Conservation (phyloP, 2,797 vertebrate species). For the Acridotheres tristis region DNA sequence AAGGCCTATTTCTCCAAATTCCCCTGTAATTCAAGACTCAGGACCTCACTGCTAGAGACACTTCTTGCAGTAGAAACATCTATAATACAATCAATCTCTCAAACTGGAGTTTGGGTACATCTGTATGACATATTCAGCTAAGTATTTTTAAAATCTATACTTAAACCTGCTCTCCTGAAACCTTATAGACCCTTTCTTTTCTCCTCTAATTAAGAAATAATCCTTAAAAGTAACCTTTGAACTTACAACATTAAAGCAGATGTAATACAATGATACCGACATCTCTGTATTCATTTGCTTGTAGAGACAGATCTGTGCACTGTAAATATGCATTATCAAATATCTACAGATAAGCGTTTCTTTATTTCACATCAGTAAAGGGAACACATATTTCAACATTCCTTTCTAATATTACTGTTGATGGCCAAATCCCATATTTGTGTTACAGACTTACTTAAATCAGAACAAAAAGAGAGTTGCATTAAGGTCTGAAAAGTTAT, state of each 20-base stretch:
- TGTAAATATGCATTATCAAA: conserved; percentile 26
- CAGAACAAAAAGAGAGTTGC: conserved; percentile 56
- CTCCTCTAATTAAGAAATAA: conserved; percentile 59
- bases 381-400: conserved; percentile 52
- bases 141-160: not conserved
- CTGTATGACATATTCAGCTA: not conserved
- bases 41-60: not conserved
- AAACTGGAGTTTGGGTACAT: not conserved
- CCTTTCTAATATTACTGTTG: conserved; percentile 43
- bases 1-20: not conserved
- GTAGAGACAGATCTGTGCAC: conserved; percentile 7
- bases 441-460: conserved; percentile 21
- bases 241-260: conserved; percentile 40
- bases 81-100: not conserved
- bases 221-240: conserved; percentile 37
- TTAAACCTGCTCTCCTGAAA: conserved; percentile 23
- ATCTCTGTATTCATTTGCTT: conserved; percentile 3
- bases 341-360: conserved; percentile 26
- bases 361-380: conserved; percentile 54
- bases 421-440: conserved; percentile 41
- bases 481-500: conserved; percentile 59
- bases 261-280: not conserved
- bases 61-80: not conserved
- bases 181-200: conserved; percentile 7
- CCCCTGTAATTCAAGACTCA: not conserved